Percentiles rank a stretch among this genome's conserved stretches.
These are phyloP conservation scores for Drosophila sordidapex DNA, from an alignment of 2,888 invertebrate genomes.

Conservation along the genomic window DNA sequence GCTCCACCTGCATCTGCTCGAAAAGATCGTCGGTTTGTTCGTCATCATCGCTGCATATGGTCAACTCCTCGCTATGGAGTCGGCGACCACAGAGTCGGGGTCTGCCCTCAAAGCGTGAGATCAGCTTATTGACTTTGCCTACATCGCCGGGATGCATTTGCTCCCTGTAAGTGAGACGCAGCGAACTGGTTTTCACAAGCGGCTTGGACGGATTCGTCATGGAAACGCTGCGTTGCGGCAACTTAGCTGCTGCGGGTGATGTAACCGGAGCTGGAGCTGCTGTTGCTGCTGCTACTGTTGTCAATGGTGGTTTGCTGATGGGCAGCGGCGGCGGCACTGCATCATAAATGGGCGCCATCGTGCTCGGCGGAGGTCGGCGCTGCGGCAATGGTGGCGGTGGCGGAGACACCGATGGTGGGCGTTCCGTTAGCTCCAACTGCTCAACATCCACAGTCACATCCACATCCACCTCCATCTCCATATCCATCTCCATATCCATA, in stretches of 20 bases:
- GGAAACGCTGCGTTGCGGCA: constrained; percentile 75
- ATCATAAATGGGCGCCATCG: constrained; percentile 56
- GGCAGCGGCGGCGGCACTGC: constrained; percentile 66
- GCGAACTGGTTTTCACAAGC: constrained; percentile 82
- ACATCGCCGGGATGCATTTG: constrained; percentile 82
- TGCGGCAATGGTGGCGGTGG: constrained; percentile 78
- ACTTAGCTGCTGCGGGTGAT: neutral
- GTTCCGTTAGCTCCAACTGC: constrained; percentile 32
- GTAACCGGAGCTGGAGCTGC: neutral
- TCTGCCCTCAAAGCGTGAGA: constrained; percentile 80
- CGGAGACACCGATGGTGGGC: constrained; percentile 72
- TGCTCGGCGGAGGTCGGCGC: constrained; percentile 53
- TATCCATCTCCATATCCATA: constrained; percentile 14
- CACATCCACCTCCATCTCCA: constrained; percentile 30
- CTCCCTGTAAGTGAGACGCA: constrained; percentile 82
- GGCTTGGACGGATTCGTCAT: constrained; percentile 78
- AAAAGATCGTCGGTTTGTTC: constrained; percentile 34
- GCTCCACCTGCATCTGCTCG: neutral
- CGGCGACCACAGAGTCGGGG: constrained; percentile 59
- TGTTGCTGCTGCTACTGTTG: neutral
- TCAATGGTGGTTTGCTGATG: constrained; percentile 61
- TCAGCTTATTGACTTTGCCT: constrained; percentile 84
- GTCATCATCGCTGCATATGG: constrained; percentile 61
- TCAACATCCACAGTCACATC: constrained; percentile 5
- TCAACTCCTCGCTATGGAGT: constrained; percentile 64